Evolutionary conservation across 2,888 invertebrate species (phyloP).

Genomic region (Scaptomyza cyrtandrae): DNA sequence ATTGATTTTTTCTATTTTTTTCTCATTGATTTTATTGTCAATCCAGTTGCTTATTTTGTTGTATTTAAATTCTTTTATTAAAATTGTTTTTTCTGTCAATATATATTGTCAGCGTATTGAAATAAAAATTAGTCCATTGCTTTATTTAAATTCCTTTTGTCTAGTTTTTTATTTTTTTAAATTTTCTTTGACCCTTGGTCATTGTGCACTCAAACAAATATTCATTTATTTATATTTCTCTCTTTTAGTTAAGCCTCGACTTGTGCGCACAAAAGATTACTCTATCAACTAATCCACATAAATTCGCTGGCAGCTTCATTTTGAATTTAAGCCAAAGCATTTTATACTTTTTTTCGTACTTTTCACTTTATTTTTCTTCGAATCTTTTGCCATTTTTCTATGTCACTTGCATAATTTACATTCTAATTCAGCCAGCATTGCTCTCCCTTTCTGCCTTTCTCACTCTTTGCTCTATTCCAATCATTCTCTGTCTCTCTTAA

Average conservation of each 20-base stretch:
- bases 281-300: slow-evolving; percentile 41
- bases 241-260: slow-evolving; percentile 24
- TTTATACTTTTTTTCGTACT: slow-evolving; percentile 4
- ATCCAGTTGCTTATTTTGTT: too few species aligned
- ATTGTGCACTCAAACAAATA: slow-evolving; percentile 1
- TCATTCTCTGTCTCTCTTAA: slow-evolving; percentile 31
- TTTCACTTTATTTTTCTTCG: slow-evolving; percentile 2
- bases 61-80: too few species aligned
- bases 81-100: too few species aligned
- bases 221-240: slow-evolving; percentile 21
- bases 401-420: slow-evolving; percentile 73
- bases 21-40: too few species aligned
- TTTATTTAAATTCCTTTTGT: neutral
- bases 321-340: slow-evolving; percentile 52
- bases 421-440: slow-evolving; percentile 68
- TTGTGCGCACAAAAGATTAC: slow-evolving; percentile 24
- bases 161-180: neutral
- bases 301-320: slow-evolving; percentile 42
- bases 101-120: too few species aligned
- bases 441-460: slow-evolving; percentile 1
- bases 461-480: slow-evolving; percentile 6
- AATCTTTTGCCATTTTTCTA: slow-evolving; percentile 52
- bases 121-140: neutral
- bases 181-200: slow-evolving; percentile 17
- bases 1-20: too few species aligned